Evolutionary conservation across 2,797 vertebrate genomes (phyloP).

Genomic region (Bucorvus abyssinicus): DNA sequence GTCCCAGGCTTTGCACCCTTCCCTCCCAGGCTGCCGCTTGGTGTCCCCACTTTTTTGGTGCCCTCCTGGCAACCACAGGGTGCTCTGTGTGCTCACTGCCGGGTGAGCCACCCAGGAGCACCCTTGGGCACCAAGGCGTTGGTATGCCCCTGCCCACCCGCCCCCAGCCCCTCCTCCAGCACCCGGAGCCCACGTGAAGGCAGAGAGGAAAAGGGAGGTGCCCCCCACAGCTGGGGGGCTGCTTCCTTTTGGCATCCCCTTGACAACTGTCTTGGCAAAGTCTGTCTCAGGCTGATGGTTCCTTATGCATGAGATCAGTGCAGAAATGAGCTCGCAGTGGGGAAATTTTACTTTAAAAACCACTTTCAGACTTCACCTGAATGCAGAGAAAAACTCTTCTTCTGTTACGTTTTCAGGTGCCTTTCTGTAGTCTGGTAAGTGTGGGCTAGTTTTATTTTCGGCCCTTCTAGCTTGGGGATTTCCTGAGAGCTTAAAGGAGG

Average conservation of each 20-base stretch:
- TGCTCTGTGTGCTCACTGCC: neutral
- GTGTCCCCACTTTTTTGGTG: neutral
- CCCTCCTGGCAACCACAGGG: accelerated
- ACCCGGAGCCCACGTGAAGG: accelerated
- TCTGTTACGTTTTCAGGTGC: neutral
- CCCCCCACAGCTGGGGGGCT: accelerated
- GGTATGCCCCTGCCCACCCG: neutral
- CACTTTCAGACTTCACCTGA: neutral
- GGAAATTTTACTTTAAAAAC: neutral
- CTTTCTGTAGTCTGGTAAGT: neutral
- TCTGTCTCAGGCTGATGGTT: neutral
- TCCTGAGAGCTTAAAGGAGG: slow-evolving; percentile 25
- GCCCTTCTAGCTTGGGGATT: slow-evolving; percentile 12
- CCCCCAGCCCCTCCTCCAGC: neutral
- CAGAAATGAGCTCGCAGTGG: neutral
- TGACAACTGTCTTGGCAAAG: neutral
- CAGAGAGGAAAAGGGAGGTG: neutral
- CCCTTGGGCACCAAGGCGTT: accelerated
- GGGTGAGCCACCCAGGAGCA: neutral
- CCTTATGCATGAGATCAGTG: neutral
- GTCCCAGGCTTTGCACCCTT: neutral
- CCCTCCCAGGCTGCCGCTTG: neutral
- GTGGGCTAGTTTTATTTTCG: slow-evolving; percentile 17
- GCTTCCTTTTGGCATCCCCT: neutral
- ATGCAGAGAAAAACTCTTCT: neutral